phyloP scores from a whole-genome alignment of 2,113 vertebrate genomes.

The Gavialis gangeticus region DNA sequence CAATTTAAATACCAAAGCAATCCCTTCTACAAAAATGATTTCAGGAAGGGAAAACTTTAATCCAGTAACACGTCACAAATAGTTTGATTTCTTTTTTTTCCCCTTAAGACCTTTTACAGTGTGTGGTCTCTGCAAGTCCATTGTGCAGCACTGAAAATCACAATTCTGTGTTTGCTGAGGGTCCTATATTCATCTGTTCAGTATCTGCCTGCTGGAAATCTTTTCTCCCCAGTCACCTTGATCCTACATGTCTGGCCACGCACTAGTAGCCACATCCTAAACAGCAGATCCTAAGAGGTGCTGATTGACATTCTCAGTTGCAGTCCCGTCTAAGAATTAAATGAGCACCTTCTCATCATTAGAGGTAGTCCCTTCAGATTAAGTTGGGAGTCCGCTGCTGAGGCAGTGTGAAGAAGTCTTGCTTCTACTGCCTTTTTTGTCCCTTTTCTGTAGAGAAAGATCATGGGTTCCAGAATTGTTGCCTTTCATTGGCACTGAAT shows the following conservation, averaged over 20 bases:
- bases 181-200: neutral
- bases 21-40: slow-evolving; percentile 27
- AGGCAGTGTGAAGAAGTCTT: neutral
- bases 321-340: neutral
- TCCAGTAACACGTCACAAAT: slow-evolving; percentile 12
- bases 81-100: neutral
- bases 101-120: neutral
- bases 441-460: neutral
- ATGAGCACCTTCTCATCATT: neutral
- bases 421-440: neutral
- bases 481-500: neutral
- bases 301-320: neutral
- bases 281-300: neutral
- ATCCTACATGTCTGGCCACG: neutral
- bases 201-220: neutral
- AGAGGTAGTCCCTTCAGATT: neutral
- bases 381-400: neutral
- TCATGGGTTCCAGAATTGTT: neutral
- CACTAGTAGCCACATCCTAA: neutral
- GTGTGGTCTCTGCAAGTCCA: neutral
- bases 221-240: neutral
- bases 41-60: slow-evolving; percentile 24
- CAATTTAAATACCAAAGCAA: slow-evolving; percentile 52
- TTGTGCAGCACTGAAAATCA: neutral
- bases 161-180: fast-evolving